phyloP scores from a whole-genome alignment of 2,888 invertebrate species.

The Metalampra italica region DNA sequence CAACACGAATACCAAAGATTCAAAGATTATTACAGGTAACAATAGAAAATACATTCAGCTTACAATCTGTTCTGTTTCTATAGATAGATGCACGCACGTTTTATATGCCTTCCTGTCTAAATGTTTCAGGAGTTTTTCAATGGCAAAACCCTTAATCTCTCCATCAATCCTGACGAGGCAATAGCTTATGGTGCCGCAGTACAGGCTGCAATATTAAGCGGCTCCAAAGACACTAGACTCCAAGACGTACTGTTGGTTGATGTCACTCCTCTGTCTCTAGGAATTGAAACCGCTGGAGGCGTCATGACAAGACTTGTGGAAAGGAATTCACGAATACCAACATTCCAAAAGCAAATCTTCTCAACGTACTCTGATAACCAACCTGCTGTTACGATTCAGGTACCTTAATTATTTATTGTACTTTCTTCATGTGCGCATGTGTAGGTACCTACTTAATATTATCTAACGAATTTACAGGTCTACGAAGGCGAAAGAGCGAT shows the following conservation, averaged over 20 bases:
- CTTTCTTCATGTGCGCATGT: too few species aligned
- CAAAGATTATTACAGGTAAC: constrained; percentile 86
- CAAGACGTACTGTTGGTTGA: constrained; percentile 91
- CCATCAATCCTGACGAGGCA: constrained; percentile 95
- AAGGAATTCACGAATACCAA: constrained; percentile 89
- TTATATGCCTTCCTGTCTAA: background rate
- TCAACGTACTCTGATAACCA: constrained; percentile 96
- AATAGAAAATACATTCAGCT: background rate
- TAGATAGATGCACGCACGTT: background rate
- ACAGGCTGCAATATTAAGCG: constrained; percentile 93
- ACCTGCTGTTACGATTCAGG: constrained; percentile 91
- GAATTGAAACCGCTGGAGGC: constrained; percentile 91
- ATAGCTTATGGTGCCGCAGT: constrained; percentile 97
- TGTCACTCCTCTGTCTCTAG: constrained; percentile 86
- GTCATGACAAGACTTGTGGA: constrained; percentile 92
- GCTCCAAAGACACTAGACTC: constrained; percentile 81
- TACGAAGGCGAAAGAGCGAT: constrained; percentile 93
- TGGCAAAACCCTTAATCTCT: constrained; percentile 91
- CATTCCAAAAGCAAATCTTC: constrained; percentile 88
- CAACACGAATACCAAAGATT: constrained; percentile 94
- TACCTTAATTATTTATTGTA: constrained; percentile 15
- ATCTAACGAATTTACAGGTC: constrained; percentile 59
- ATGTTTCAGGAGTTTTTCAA: constrained; percentile 82
- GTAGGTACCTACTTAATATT: background rate
- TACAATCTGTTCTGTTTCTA: background rate